Evolutionary conservation across 2,888 invertebrate species (phyloP).

Genomic region (Polydrusus tereticollis): DNA sequence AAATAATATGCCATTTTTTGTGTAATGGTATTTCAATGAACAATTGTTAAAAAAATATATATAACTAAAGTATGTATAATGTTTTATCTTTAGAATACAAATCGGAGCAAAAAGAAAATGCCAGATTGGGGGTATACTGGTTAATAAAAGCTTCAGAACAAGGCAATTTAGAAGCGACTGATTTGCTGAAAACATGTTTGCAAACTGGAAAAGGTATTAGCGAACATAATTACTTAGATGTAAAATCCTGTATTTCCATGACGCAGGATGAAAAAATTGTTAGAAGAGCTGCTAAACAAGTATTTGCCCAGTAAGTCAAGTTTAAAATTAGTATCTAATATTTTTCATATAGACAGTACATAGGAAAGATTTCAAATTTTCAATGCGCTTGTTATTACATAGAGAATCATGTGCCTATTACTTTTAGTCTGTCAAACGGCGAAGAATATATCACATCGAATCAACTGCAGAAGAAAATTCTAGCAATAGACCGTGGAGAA

Average conservation of each 20-base stretch:
- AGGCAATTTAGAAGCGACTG: slow-evolving; percentile 89
- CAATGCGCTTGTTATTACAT: not conserved
- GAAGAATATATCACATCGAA: slow-evolving; percentile 89
- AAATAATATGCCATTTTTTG: no score
- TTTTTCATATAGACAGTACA: no score
- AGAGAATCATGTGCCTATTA: not conserved
- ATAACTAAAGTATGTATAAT: no score
- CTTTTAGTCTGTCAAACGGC: slow-evolving; percentile 81
- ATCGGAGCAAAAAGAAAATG: slow-evolving; percentile 80
- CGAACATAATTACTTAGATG: slow-evolving; percentile 80
- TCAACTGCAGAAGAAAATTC: slow-evolving; percentile 82
- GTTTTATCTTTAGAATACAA: slow-evolving; percentile 64
- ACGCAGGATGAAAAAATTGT: slow-evolving; percentile 90
- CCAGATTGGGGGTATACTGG: slow-evolving; percentile 89
- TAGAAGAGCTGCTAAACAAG: slow-evolving; percentile 86
- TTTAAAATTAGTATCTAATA: not conserved
- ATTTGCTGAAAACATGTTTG: slow-evolving; percentile 81
- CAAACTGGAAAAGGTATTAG: slow-evolving; percentile 80
- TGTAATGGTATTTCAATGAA: no score
- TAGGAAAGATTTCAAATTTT: no score
- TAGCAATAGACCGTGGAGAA: slow-evolving; percentile 72
- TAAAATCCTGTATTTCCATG: slow-evolving; percentile 85
- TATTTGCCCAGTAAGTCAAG: slow-evolving; percentile 80
- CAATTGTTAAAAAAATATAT: no score
- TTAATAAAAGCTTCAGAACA: slow-evolving; percentile 93